These are phyloP conservation scores for Agriopis marginaria DNA, from an alignment of 2,888 invertebrate genomes.

Conservation along the genomic window DNA sequence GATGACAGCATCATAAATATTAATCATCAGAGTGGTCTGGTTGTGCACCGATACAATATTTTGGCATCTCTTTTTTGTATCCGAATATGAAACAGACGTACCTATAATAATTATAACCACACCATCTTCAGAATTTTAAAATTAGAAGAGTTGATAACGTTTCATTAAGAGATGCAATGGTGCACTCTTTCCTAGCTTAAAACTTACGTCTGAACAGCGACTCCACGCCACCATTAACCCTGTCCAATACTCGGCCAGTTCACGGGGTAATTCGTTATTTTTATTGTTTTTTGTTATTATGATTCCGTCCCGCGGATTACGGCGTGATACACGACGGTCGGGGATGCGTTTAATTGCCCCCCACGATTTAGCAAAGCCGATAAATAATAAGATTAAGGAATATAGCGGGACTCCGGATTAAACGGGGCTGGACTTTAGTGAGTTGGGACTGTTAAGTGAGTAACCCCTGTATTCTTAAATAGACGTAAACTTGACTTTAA, in stretches of 20 bases:
- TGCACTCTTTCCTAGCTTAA: no score
- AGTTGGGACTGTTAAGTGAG: constrained; percentile 6
- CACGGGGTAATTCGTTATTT: constrained; percentile 85
- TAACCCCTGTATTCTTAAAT: not conserved
- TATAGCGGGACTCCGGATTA: constrained; percentile 62
- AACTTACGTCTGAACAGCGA: constrained; percentile 28
- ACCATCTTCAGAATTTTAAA: no score
- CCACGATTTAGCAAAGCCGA: constrained; percentile 72
- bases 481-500: no score
- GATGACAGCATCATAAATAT: no score
- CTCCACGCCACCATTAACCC: constrained; percentile 56
- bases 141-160: no score
- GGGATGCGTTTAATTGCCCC: constrained; percentile 85
- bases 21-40: no score
- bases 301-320: constrained; percentile 84
- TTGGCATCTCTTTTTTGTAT: no score
- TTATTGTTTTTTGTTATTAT: constrained; percentile 87
- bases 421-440: constrained; percentile 15
- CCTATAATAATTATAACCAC: no score
- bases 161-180: no score
- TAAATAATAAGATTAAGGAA: constrained; percentile 84
- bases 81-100: no score
- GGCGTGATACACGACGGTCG: constrained; percentile 78
- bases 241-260: constrained; percentile 76
- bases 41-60: no score